Conservation (phyloP, 2,113 vertebrate species). For the Cyprinus carpio region DNA sequence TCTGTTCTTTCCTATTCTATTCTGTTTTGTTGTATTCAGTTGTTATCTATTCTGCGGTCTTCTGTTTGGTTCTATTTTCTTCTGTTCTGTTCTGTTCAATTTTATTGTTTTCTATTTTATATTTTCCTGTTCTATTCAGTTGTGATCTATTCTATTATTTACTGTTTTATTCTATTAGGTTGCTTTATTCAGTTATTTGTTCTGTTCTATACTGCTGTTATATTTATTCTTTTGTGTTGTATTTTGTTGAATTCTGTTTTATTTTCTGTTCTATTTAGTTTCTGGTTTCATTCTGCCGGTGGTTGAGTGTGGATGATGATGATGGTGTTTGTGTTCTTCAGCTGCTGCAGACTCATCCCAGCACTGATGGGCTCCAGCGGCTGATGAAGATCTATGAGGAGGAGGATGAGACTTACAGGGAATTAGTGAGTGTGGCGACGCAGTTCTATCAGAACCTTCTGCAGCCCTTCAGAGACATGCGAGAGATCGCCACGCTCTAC, state of each 20-base stretch:
- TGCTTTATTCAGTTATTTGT: neutral
- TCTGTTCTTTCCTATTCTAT: neutral
- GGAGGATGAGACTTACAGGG: constrained; percentile 87
- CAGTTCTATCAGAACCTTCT: constrained; percentile 91
- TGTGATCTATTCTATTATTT: neutral
- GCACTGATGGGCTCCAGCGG: constrained; percentile 80
- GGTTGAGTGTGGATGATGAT: neutral
- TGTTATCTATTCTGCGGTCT: too few relatives aligned
- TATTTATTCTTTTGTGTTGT: neutral
- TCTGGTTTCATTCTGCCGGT: neutral
- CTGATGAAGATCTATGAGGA: constrained; percentile 86
- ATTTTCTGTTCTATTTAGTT: neutral
- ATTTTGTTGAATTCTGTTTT: neutral
- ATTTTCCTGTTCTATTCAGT: too few relatives aligned
- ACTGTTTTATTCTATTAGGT: too few relatives aligned
- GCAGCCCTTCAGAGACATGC: constrained; percentile 92
- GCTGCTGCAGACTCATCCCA: constrained; percentile 83
- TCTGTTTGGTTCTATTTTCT: neutral
- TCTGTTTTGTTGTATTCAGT: neutral
- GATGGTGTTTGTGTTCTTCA: constrained; percentile 57
- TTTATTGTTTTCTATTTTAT: neutral
- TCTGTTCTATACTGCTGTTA: neutral
- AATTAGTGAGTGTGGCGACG: constrained; percentile 86
- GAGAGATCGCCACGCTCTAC: constrained; percentile 88
- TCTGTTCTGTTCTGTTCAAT: neutral